A percentile compares a stretch with the other conserved stretches of the same genome.
These are phyloP conservation scores for Lordiphosa mommai DNA, from an alignment of 1,140 invertebrate genomes.

Conservation along the genomic window DNA sequence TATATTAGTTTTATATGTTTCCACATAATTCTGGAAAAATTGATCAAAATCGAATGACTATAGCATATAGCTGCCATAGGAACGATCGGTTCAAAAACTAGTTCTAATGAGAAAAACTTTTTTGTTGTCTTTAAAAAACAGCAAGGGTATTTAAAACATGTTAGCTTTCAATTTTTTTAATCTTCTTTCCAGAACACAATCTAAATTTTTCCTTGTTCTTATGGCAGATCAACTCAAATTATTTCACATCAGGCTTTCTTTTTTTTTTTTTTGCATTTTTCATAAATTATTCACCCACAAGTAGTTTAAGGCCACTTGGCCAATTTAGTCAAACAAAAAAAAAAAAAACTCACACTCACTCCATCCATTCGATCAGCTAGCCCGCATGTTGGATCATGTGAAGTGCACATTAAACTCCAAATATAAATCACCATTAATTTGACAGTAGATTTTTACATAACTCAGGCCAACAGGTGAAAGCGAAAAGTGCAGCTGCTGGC, in stretches of 20 bases:
- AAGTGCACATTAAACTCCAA: slow-evolving; percentile 53
- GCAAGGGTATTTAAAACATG: no score
- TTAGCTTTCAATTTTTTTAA: no score
- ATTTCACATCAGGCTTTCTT: neutral
- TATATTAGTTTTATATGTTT: no score
- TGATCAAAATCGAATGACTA: no score
- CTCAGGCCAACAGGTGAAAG: slow-evolving; percentile 68
- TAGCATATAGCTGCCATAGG: no score
- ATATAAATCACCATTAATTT: slow-evolving; percentile 75
- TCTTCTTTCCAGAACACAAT: no score
- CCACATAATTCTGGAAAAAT: no score
- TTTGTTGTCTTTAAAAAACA: no score
- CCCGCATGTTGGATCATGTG: slow-evolving; percentile 28
- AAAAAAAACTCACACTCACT: slow-evolving; percentile 28
- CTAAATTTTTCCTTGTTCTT: no score
- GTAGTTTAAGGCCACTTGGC: slow-evolving; percentile 22
- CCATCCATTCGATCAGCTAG: neutral
- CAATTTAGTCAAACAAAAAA: neutral
- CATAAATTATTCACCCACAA: slow-evolving; percentile 9
- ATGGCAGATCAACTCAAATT: neutral
- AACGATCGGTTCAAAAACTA: no score
- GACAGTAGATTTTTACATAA: slow-evolving; percentile 72
- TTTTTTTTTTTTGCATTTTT: slow-evolving; percentile 3
- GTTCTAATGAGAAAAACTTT: no score
- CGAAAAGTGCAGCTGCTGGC: slow-evolving; percentile 61